These are phyloP conservation scores for Acridotheres tristis DNA, from an alignment of 2,797 vertebrate genomes.

Conservation along the genomic window DNA sequence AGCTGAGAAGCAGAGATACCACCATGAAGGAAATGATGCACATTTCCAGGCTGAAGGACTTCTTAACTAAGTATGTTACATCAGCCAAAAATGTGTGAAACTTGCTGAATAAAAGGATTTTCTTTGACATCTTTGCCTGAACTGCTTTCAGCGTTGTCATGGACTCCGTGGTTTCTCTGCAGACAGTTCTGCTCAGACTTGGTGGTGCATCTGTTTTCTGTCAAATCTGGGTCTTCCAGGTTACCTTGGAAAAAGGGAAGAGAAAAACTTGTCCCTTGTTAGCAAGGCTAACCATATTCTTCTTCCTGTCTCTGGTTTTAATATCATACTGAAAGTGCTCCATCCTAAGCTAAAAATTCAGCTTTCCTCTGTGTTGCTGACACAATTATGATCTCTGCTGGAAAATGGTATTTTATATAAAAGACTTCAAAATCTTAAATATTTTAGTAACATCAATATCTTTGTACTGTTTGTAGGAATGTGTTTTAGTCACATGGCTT, in stretches of 20 bases:
- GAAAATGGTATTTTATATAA: neutral
- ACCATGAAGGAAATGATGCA: conserved; percentile 94
- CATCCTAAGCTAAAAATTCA: neutral
- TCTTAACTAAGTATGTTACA: conserved; percentile 85
- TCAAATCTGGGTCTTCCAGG: neutral
- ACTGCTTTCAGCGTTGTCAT: accelerated
- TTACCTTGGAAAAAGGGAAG: neutral
- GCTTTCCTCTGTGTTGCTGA: neutral
- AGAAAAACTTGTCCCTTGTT: neutral
- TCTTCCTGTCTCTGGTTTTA: neutral
- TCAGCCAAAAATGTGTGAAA: conserved; percentile 78
- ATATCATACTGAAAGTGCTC: neutral
- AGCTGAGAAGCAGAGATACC: conserved; percentile 91
- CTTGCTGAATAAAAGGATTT: conserved; percentile 61
- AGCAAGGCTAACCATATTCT: neutral
- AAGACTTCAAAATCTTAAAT: neutral
- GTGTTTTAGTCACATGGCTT: neutral
- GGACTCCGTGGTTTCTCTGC: neutral
- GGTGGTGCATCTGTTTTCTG: neutral
- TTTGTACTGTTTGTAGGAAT: neutral
- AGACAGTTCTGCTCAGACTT: neutral
- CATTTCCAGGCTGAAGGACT: conserved; percentile 88
- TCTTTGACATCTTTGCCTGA: neutral
- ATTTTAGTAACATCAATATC: neutral
- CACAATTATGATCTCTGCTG: neutral